Evolutionary conservation across 2,797 vertebrate species (phyloP), one percentile per base, ranked within the genome.

Genomic region (Enteromius treurensis): DNA sequence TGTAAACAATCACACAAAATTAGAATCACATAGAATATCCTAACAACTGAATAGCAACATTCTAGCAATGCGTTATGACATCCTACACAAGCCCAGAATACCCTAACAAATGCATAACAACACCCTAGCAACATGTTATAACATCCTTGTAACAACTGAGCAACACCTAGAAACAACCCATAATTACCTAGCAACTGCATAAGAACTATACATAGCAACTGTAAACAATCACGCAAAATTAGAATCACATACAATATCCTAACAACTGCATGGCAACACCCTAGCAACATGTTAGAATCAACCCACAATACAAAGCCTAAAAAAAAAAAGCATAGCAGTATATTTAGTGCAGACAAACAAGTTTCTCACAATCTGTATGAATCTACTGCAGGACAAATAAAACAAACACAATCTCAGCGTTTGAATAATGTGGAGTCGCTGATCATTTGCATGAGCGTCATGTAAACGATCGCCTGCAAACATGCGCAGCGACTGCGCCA

Each of bases 371-470:
- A 77, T 21, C 40, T 26, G 23, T 10, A 77, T 64, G 5, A 64
- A 26, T n/a, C 37, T 34, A 64, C 80, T 64, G 45, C 42, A 49
- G 71, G 45, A 29, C 10, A 53, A 53, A 75, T 76, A 17, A 62
- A 74, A 42, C 29, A 37, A 49, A 40, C 14, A 81, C 45, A 37
- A 74, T 29, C 21, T 65, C 42, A 49, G 11, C 0, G 5, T 67
- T 32, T 82, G 60, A 82, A 29, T 53, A 40, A 75, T 67, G 71
- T 23, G 2, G 23, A 13, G 83, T 82, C 85, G 62, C 26, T 85
- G 73, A 75, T 85, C 42, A 89, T 92, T 86, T 89, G 79, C 90
- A 90, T 90, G 86, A 89, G 76, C 81, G 79, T 75, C 19, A 42
- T 88, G 29, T 86, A 90, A 84, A 77, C 73, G 45, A 34, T 49